phyloP scores from a whole-genome alignment of 2,797 vertebrate genomes.

The Australoheros facetus region DNA sequence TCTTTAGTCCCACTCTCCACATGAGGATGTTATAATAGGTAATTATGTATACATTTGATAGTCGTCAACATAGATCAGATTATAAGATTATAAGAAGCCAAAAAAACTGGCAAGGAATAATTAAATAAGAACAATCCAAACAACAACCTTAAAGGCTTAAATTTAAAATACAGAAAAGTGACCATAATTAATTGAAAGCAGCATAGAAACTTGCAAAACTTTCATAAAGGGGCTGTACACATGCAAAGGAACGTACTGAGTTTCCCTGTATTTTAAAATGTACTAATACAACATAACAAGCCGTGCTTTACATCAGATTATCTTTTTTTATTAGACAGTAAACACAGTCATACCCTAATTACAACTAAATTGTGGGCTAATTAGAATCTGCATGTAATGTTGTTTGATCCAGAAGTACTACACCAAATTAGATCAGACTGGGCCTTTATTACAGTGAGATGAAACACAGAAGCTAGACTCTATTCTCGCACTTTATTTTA shows the following conservation, averaged over 20 bases:
- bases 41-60: not conserved
- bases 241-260: not conserved
- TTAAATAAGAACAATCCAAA: not conserved
- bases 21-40: not conserved
- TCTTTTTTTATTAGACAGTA: not conserved
- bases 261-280: not conserved
- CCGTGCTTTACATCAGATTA: not conserved
- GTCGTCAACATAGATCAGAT: not conserved
- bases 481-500: not conserved
- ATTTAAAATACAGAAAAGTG: not conserved
- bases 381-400: not conserved
- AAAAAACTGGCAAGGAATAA: not conserved
- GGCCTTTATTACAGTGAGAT: not conserved
- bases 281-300: not conserved
- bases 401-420: not conserved
- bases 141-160: not conserved
- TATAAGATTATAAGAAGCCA: not conserved
- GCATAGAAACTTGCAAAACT: not conserved
- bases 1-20: conserved; percentile 72
- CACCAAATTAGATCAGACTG: not conserved
- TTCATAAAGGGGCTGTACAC: not conserved
- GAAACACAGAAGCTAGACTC: not conserved
- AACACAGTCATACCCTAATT: not conserved
- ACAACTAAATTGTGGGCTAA: not conserved
- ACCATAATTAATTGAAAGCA: not conserved